Evolutionary conservation across 2,113 vertebrate species (phyloP).

Genomic region (Pluvialis apricaria): DNA sequence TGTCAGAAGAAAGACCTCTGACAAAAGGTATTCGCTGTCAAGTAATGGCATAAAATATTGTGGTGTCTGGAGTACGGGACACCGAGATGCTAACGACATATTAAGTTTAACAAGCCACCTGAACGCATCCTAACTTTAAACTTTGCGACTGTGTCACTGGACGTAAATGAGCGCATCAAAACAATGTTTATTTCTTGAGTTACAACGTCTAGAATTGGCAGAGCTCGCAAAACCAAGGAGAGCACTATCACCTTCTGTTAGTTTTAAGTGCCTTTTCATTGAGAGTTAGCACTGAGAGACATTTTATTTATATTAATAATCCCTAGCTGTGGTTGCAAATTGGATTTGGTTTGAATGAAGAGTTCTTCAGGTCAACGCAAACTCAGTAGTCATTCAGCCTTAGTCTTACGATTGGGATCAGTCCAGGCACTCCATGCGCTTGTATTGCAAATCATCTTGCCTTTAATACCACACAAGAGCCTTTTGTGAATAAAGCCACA

Average conservation of each 20-base stretch:
- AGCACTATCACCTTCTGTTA: not conserved
- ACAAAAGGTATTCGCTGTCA: not conserved
- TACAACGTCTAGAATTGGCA: not conserved
- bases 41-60: not conserved
- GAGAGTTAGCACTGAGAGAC: not conserved
- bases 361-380: not conserved
- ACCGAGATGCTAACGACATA: not conserved
- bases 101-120: not conserved
- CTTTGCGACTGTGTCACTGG: rapidly evolving
- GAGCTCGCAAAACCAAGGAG: not conserved
- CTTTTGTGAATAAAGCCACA: not conserved
- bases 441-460: not conserved
- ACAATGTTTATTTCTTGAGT: not conserved
- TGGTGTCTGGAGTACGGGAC: not conserved
- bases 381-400: not conserved
- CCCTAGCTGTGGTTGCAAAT: not conserved
- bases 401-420: not conserved
- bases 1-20: not conserved
- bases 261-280: not conserved
- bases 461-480: not conserved
- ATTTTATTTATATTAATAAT: not conserved
- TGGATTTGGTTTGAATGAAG: not conserved
- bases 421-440: not conserved
- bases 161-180: not conserved
- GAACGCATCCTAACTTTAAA: not conserved